Evolutionary conservation across 2,888 invertebrate species (phyloP), one percentile per base, ranked within the genome.

Genomic region (Limnephilus lunatus): DNA sequence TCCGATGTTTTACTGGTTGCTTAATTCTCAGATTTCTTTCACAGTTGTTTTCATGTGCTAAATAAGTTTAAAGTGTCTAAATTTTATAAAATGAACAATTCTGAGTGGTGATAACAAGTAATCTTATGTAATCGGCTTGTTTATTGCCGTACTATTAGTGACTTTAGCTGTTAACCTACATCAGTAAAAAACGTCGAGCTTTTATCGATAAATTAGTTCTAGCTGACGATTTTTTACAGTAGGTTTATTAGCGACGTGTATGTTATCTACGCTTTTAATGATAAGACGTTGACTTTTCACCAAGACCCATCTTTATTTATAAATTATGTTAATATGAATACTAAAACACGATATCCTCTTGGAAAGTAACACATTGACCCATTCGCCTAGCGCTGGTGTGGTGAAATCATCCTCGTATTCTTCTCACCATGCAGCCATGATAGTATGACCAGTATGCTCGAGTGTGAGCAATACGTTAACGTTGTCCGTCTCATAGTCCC

Each of bases 391-490:
- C 68, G 7, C 25, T 25, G 25, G 25, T 25, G 68, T n/a, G 25
- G 25, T 68, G 68, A 68, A 68, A 68, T 25, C 68, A 68, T 68
- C n/a, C 68, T 68, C 68, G 25, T 25, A 68, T 9, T n/a, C 68
- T 68, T 68, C 25, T 68, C 68, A 68, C 68, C n/a, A 68, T n/a
- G 68, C 68, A 68, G 25, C 68, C 82, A 32, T 82, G 32, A 82
- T 31, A 32, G 85, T n/a, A 35, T 35, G 39, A 35, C 30, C 85
- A 92, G 39, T 81, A 92, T 92, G 92, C 92, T 91, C 32, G 92
- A 92, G 85, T 92, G 92, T 90, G 92, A 92, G 48, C 92, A 88
- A 19, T 92, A 89, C 44, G 91, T 92, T 14, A 92, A 92, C 31
- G 92, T 92, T 15, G 91, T 92, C 31, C 87, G 83, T 25, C 85